Evolutionary conservation across 2,888 invertebrate species (phyloP).

Genomic region (Drosophila paucipuncta): DNA sequence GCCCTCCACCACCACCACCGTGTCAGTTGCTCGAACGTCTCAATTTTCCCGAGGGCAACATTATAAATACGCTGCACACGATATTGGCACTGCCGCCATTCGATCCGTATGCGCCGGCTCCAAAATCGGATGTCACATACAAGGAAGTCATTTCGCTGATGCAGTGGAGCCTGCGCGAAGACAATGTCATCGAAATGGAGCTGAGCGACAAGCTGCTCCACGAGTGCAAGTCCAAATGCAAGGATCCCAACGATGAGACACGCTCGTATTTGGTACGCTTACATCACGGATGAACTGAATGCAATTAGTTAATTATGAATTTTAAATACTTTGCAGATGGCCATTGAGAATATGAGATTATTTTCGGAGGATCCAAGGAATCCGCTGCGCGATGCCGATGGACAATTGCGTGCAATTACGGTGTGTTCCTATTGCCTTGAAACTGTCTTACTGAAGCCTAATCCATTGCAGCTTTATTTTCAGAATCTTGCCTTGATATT

Average conservation of each 20-base stretch:
- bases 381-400: conserved; percentile 71
- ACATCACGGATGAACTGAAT: too few species aligned
- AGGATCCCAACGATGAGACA: conserved; percentile 73
- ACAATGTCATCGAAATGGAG: conserved; percentile 81
- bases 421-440: conserved; percentile 50
- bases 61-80: conserved; percentile 75
- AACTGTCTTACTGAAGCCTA: conserved; percentile 54
- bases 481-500: conserved; percentile 82
- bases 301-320: background rate
- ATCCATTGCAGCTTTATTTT: conserved; percentile 73
- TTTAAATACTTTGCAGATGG: conserved; percentile 54
- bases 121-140: conserved; percentile 78
- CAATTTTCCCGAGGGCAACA: conserved; percentile 72
- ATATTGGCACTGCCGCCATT: conserved; percentile 81
- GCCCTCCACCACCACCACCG: conserved; percentile 51
- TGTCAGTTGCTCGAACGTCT: conserved; percentile 68
- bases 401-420: conserved; percentile 79
- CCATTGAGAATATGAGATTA: conserved; percentile 71
- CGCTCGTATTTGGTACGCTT: conserved; percentile 74
- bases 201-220: conserved; percentile 78
- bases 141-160: conserved; percentile 83
- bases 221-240: conserved; percentile 67
- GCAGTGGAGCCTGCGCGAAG: conserved; percentile 81
- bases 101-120: conserved; percentile 80
- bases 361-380: conserved; percentile 74